Percentiles rank a stretch among this genome's conserved stretches.
These are phyloP conservation scores for Helicoverpa armigera DNA, from an alignment of 1,140 invertebrate species.

Conservation along the genomic window DNA sequence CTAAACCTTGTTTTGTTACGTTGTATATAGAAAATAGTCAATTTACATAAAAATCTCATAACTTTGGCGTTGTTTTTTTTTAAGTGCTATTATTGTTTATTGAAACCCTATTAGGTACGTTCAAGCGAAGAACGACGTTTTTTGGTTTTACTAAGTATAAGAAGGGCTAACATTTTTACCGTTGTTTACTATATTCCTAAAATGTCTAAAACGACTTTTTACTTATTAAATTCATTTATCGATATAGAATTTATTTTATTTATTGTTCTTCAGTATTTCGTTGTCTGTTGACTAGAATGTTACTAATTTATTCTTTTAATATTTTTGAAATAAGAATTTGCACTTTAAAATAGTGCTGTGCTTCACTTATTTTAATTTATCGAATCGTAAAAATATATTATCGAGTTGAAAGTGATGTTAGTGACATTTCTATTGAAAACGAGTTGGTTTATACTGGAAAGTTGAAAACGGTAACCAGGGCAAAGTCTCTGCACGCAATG, in stretches of 20 bases:
- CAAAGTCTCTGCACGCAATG: constrained; percentile 6
- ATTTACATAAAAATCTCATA: background rate
- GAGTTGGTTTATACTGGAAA: background rate
- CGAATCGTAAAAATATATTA: background rate
- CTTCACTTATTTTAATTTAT: background rate
- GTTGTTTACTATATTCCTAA: too few relatives aligned
- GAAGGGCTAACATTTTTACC: too few relatives aligned
- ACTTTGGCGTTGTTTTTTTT: too few relatives aligned
- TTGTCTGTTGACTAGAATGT: too few relatives aligned
- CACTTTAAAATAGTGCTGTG: background rate
- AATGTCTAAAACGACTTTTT: too few relatives aligned
- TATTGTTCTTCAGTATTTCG: too few relatives aligned
- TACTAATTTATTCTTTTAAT: too few relatives aligned
- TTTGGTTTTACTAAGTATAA: too few relatives aligned
- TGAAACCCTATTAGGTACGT: too few relatives aligned
- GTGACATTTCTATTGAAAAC: constrained; percentile 12
- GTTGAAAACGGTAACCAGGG: constrained; percentile 23
- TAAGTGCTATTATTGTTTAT: background rate
- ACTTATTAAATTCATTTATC: too few relatives aligned
- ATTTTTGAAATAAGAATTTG: background rate
- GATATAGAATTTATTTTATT: too few relatives aligned
- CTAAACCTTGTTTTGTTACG: constrained; percentile 16
- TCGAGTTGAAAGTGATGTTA: constrained; percentile 3
- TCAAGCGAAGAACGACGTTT: too few relatives aligned
- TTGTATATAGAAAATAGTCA: constrained; percentile 5